Base-by-base conservation (phyloP, 2,113 vertebrate genomes). In the Ginglymostoma cirratum region DNA sequence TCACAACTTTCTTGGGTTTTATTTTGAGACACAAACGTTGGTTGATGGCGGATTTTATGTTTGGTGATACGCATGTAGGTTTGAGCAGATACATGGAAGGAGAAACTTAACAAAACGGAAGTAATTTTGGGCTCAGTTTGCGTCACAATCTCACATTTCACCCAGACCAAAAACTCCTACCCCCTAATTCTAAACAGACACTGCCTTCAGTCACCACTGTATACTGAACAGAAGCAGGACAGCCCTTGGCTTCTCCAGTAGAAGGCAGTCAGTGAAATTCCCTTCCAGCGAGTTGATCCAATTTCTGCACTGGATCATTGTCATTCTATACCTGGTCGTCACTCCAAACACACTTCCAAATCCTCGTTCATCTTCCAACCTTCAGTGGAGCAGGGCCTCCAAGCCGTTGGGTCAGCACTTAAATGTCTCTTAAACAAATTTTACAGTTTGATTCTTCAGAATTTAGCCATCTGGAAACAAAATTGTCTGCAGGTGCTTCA, bases 401-500 rank as follows among this genome's bases (percentile, higher is more conserved):
- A n/a, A 66, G 61, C 66, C 15, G 7, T 17, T 93, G 89, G 89
- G 55, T 67, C 89, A n/a, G n/a, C n/a, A 12, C 2, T 2, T 21
- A 93, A 66, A 66, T 15, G 89, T 65, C 66, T 66, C 61, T 93
- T 66, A 92, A 93, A 93, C 61, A 93, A 66, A 93, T 93, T 38
- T 93, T 93, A 93, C 89, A 93, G 61, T 38, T 93, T 93, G 89
- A 93, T 66, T 66, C 89, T 67, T 66, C 89, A 66, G 38, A n/a
- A 93, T 93, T 19, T 66, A 61, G 38, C 89, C 89, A 93, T 93
- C 89, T 93, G 89, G 89, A 66, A 66, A 38, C 34, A 38, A 93
- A 93, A 93, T 93, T 17, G n/a, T 67, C 89, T 93, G 89, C 89
- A 93, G 89, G 89, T 93, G 89, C 61, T 93, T 66, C 89, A 23